These are phyloP conservation scores for Drosophila parabipectinata DNA, from an alignment of 1,140 invertebrate species.

Conservation along the genomic window DNA sequence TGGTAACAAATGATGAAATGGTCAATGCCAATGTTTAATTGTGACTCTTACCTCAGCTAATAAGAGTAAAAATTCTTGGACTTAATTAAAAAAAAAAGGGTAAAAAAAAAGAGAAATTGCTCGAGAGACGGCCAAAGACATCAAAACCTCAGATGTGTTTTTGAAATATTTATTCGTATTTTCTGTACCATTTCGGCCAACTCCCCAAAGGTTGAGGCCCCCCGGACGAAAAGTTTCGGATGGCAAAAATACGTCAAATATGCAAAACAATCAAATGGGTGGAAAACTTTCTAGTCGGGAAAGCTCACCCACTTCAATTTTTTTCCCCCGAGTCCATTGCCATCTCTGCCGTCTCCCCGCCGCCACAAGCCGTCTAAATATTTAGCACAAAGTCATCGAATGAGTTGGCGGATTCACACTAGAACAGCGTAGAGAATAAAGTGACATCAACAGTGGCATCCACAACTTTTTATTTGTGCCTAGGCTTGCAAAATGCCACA, in stretches of 20 bases:
- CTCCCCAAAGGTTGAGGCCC: slow-evolving; percentile 34
- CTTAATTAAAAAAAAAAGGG: slow-evolving; percentile 67
- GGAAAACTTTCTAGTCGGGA: slow-evolving; percentile 27
- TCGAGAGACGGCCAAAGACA: slow-evolving; percentile 34
- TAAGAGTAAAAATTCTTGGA: slow-evolving; percentile 22
- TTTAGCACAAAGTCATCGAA: slow-evolving; percentile 46
- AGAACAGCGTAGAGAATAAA: slow-evolving; percentile 23
- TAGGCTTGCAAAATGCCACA: slow-evolving; percentile 63
- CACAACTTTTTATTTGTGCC: neutral
- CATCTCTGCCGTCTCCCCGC: neutral
- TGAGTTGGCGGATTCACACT: slow-evolving; percentile 39
- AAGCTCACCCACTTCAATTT: slow-evolving; percentile 16
- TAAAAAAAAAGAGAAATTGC: slow-evolving; percentile 14
- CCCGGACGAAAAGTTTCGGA: slow-evolving; percentile 34
- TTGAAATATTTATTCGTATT: slow-evolving; percentile 26
- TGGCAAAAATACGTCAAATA: slow-evolving; percentile 50
- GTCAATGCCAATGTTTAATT: slow-evolving; percentile 75
- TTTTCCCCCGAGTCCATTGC: neutral
- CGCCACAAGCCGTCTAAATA: neutral
- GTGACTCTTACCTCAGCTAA: slow-evolving; percentile 36
- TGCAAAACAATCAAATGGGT: slow-evolving; percentile 47
- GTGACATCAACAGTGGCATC: slow-evolving; percentile 35
- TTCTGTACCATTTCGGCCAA: slow-evolving; percentile 20
- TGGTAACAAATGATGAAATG: slow-evolving; percentile 67
- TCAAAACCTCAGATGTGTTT: slow-evolving; percentile 42